These are phyloP conservation scores for Sinocyclocheilus anshuiensis DNA, from an alignment of 2,113 vertebrate genomes.

Conservation along the genomic window DNA sequence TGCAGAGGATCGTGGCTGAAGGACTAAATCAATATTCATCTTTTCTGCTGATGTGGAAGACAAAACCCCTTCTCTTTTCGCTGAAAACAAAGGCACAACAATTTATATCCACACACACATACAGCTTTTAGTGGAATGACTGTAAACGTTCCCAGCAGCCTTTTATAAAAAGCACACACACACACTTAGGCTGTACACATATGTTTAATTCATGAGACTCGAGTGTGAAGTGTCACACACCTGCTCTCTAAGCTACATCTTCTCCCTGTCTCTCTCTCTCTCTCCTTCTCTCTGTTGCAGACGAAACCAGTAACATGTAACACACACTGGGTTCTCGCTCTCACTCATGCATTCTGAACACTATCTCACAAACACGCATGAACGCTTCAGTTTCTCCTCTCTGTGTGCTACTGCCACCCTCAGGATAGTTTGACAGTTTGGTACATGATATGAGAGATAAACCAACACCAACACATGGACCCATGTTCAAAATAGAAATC, in stretches of 20 bases:
- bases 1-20: background rate
- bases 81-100: background rate
- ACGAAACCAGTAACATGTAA: conserved; percentile 14
- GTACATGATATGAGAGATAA: background rate
- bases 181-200: conserved; percentile 9
- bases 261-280: background rate
- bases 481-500: background rate
- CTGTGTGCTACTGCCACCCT: conserved; percentile 51
- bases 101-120: background rate
- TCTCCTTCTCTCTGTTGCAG: background rate
- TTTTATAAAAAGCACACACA: conserved; percentile 9
- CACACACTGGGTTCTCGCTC: background rate
- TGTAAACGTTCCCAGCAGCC: background rate
- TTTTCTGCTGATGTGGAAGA: conserved; percentile 9
- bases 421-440: conserved; percentile 34
- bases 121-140: conserved; percentile 20
- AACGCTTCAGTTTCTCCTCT: conserved; percentile 10
- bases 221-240: conserved; percentile 36
- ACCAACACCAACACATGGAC: background rate
- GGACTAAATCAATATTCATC: conserved; percentile 38
- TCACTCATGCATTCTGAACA: conserved; percentile 7
- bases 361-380: conserved; percentile 7
- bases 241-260: conserved; percentile 29
- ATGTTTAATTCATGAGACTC: conserved; percentile 47
- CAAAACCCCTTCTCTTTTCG: background rate